Conservation (phyloP, 2,888 invertebrate genomes). For the Caenorhabditis sp. region DNA sequence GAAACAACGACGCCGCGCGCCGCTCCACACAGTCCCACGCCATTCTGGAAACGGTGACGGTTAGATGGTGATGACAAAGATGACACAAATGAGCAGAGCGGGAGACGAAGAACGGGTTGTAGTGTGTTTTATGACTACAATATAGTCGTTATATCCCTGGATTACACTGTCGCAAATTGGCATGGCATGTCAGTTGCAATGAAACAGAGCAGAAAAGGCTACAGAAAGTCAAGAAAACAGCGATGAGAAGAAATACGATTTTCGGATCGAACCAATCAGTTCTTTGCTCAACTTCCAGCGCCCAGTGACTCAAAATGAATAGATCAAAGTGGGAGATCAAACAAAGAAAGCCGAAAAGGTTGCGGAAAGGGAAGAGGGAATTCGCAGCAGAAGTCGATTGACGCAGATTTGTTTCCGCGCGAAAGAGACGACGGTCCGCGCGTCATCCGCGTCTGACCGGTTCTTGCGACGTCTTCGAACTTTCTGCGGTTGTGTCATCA, state of each 20-base stretch:
- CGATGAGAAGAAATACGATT: too few relatives aligned
- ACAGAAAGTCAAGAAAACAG: too few relatives aligned
- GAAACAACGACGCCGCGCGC: constrained; percentile 73
- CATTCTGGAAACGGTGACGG: constrained; percentile 49
- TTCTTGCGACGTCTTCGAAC: constrained; percentile 17
- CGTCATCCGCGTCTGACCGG: constrained; percentile 36
- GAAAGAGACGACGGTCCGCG: constrained; percentile 11
- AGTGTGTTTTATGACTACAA: too few relatives aligned
- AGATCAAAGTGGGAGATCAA: constrained; percentile 18
- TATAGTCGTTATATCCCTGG: too few relatives aligned
- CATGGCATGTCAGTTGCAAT: too few relatives aligned
- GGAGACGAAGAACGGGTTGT: too few relatives aligned
- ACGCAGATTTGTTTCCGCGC: constrained; percentile 19
- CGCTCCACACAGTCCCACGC: constrained; percentile 73
- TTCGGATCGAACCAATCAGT: too few relatives aligned
- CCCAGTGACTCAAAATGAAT: constrained; percentile 1
- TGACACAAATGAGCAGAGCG: not conserved
- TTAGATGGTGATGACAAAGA: not conserved
- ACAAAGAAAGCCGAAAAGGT: not conserved
- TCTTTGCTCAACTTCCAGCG: too few relatives aligned
- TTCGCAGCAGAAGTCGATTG: constrained; percentile 24
- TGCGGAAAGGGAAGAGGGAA: not conserved
- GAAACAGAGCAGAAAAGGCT: too few relatives aligned
- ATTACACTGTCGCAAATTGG: too few relatives aligned
- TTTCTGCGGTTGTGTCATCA: constrained; percentile 47